Evolutionary conservation across 2,113 vertebrate genomes (phyloP).

Genomic region (Camarhynchus parvulus): DNA sequence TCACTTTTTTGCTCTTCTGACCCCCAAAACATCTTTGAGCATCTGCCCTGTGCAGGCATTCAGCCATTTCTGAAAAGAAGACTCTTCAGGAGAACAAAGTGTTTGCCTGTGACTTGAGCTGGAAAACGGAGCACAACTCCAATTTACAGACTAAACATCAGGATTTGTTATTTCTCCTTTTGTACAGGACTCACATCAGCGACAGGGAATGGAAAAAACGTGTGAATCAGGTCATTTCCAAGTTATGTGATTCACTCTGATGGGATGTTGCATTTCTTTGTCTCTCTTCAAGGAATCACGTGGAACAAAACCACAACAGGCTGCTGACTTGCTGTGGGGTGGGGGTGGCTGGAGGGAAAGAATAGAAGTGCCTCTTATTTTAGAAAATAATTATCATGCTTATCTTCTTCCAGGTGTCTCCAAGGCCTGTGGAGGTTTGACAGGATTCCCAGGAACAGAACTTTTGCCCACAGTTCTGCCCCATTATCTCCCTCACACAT

Average conservation of each 20-base stretch:
- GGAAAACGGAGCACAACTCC: not conserved
- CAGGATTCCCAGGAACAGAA: not conserved
- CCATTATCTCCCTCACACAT: not conserved
- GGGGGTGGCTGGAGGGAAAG: not conserved
- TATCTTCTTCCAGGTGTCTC: slow-evolving; percentile 48
- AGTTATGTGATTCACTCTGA: slow-evolving; percentile 62
- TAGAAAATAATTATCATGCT: not conserved
- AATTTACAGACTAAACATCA: not conserved
- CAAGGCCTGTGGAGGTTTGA: slow-evolving; percentile 8
- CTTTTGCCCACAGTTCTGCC: not conserved
- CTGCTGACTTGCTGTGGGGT: slow-evolving; percentile 39
- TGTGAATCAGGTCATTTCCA: slow-evolving; percentile 70
- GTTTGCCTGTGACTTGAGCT: not conserved
- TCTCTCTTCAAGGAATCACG: slow-evolving; percentile 60
- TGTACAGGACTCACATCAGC: slow-evolving; percentile 17
- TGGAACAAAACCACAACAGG: slow-evolving; percentile 66
- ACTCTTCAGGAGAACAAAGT: not conserved
- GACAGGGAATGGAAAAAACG: slow-evolving; percentile 55
- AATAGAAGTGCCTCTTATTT: slow-evolving; percentile 35
- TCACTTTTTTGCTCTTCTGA: not conserved
- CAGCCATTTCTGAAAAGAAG: not conserved
- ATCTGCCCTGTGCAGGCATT: not conserved
- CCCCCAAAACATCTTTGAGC: not conserved
- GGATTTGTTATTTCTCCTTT: not conserved
- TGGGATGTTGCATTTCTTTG: slow-evolving; percentile 65